Evolutionary conservation across 2,888 invertebrate species (phyloP).

Genomic region (Ennomos quercinarius): DNA sequence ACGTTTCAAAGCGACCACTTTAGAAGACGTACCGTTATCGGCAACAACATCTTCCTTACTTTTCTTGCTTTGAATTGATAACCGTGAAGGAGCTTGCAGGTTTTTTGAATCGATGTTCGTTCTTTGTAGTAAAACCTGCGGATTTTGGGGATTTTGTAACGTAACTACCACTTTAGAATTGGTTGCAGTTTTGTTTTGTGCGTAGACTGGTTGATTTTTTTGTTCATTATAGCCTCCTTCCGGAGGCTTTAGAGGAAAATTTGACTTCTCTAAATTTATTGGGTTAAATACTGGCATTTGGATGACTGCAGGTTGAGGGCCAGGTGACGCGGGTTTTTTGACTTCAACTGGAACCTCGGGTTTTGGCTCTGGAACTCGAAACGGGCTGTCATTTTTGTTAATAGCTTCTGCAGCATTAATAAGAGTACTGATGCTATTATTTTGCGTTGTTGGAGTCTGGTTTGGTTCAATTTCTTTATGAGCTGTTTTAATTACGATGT

Average conservation of each 20-base stretch:
- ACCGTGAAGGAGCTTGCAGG: conserved; percentile 81
- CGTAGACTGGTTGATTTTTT: conserved; percentile 74
- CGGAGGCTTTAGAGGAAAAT: conserved; percentile 59
- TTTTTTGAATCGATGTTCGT: conserved; percentile 76
- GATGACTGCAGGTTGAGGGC: conserved; percentile 39
- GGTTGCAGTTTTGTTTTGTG: conserved; percentile 67
- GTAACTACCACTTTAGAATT: conserved; percentile 74
- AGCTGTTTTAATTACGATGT: conserved; percentile 72
- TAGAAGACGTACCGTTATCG: conserved; percentile 63
- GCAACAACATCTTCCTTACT: conserved; percentile 69
- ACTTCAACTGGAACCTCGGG: conserved; percentile 50
- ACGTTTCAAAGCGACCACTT: conserved; percentile 79
- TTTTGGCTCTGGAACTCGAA: conserved; percentile 62
- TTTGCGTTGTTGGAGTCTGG: conserved; percentile 39
- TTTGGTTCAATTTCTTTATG: conserved; percentile 56
- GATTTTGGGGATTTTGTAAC: conserved; percentile 63
- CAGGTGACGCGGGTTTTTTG: conserved; percentile 46
- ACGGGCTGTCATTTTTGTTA: conserved; percentile 64
- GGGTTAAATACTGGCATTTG: conserved; percentile 60
- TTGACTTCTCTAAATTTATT: conserved; percentile 58
- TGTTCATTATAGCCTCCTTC: conserved; percentile 65
- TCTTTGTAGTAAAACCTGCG: conserved; percentile 72
- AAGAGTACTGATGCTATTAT: conserved; percentile 63
- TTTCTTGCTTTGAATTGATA: conserved; percentile 72
- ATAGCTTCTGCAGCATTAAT: conserved; percentile 72